Base-by-base conservation (phyloP, 2,797 vertebrate species). In the Poeciliopsis paucimaculata region DNA sequence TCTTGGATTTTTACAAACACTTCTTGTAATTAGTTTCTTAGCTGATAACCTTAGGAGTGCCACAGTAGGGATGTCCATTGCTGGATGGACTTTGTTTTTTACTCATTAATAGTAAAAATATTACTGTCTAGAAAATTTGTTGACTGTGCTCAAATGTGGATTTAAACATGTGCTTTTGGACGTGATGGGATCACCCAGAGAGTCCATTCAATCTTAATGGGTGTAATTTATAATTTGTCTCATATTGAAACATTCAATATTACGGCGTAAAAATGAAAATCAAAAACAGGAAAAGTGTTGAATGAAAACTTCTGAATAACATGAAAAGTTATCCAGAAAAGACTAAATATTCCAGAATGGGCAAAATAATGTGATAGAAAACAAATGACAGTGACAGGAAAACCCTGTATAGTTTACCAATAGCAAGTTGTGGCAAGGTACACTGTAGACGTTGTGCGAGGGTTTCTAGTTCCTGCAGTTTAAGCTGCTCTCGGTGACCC, bases 381-480 rank as follows among this genome's bases (percentile, higher is more conserved):
- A 53, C n/a, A n/a, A 5, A 57, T 4, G 9, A 57, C 23, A 57
- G 53, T 57, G 26, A 57, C 26, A 51, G 49, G 20, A 51, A 23
- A 51, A 51, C 20, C 49, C 20, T 0, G 8, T 3, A 53, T 53
- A 53, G n/a, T 13, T 57, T 95, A 99, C 98, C 98, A 10, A 99
- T 98, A 94, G 98, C 98, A 28, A 99, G 97, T 96, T 99, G 98
- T 46, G 98, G 98, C 87, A 99, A 95, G 72, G 98, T 99, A 95
- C 98, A 99, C 94, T 98, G 98, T 94, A 99, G 96, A 87, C 98
- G 97, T 95, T 99, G 98, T 0, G 98, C 97, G 5, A 99, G 97
- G 89, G 97, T 97, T 94, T 99, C 98, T 89, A 99, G 96, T 94
- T 99, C 98, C 96, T 99, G 99, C 96, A 99, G 96, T 96, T 99